Base-by-base conservation (phyloP, 2,797 vertebrate genomes). In the Microctenopoma steveboyesi region DNA sequence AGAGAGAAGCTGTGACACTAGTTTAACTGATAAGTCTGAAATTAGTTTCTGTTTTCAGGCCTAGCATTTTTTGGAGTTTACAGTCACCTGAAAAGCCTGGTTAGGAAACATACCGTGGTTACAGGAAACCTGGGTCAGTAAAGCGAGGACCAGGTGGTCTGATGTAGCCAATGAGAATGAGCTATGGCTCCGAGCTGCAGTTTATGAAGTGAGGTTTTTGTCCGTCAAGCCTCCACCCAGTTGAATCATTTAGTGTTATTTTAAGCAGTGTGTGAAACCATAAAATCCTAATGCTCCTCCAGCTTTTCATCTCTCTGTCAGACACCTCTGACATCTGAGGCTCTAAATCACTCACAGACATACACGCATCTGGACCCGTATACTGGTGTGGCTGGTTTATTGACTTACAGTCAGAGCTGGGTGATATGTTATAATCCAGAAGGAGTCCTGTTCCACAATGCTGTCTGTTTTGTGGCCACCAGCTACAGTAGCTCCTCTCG, bases 221-320 rank as follows among this genome's bases (percentile, higher is more conserved):
- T 25, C n/a, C 1, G 2, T 35, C 25, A 25, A 12, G 53, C 35
- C 50, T 14, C 42, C 53, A 37, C 53, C 48, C 46, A 55, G 6
- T 13, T 54, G 33, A 79, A 48, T 76, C 49, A 54, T 54, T 37
- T 47, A 22, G 28, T 40, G 49, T 63, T 51, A 27, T 51, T 60
- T n/a, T 7, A 11, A 8, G 27, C 10, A 18, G 33, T 13, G 35
- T 45, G 42, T 60, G 50, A 30, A 60, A 48, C 28, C 18, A 5
- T 39, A 2, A 47, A 10, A 40, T 30, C 3, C 3, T 22, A 27
- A 51, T 47, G 30, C 1, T 8, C 11, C 9, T 30, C 16, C 15
- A 37, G 35, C 30, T 60, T 58, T 70, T 73, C 30, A 66, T 43
- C 61, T 58, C 7, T 9, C 13, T 58, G 51, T 56, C 33, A 49